These are phyloP conservation scores for Ciconia maguari DNA, from an alignment of 2,113 vertebrate species.

Conservation along the genomic window DNA sequence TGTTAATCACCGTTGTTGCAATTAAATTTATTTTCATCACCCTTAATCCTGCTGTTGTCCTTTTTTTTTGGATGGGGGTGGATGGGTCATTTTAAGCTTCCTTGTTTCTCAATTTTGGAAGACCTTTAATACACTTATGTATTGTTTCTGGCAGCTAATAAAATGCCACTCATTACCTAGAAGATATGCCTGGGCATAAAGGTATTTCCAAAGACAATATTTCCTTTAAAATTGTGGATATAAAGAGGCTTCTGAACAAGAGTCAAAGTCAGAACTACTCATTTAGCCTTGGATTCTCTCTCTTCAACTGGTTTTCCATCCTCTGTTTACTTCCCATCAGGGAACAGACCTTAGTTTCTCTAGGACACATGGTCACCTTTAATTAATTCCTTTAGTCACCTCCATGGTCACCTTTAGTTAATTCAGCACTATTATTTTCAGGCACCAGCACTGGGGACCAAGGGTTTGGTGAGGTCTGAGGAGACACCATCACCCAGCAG, in stretches of 20 bases:
- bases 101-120: not conserved
- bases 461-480: not conserved
- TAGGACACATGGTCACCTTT: not conserved
- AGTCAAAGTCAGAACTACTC: not conserved
- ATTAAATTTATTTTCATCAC: constrained; percentile 12
- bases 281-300: not conserved
- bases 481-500: not conserved
- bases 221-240: not conserved
- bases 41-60: not conserved
- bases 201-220: constrained; percentile 39
- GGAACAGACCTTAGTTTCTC: not conserved
- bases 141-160: constrained; percentile 16
- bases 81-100: not conserved
- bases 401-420: no score
- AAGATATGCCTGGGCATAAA: not conserved
- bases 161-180: constrained; percentile 11
- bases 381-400: no score
- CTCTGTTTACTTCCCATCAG: not conserved
- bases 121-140: not conserved
- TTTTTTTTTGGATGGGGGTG: no score
- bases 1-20: not conserved
- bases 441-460: not conserved
- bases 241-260: not conserved
- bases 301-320: not conserved
- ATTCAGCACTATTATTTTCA: not conserved